Percentiles rank a stretch among this genome's conserved stretches.
These are phyloP conservation scores for Zelostemma sp. DNA, from an alignment of 1,140 invertebrate genomes.

Conservation along the genomic window DNA sequence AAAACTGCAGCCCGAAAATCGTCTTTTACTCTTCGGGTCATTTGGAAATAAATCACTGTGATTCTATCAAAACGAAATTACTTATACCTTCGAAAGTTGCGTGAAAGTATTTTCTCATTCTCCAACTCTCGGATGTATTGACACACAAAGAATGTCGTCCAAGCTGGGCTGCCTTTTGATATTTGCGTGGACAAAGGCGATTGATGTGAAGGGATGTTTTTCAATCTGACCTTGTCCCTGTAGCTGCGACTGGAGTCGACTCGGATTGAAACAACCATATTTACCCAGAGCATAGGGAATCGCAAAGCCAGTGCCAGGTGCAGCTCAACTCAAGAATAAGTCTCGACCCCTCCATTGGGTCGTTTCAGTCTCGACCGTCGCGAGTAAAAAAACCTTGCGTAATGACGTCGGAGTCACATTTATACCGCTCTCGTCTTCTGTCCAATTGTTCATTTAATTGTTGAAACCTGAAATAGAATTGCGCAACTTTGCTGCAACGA, in stretches of 20 bases:
- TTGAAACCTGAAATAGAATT: neutral
- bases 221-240: constrained; percentile 25
- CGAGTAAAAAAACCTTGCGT: constrained; percentile 34
- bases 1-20: neutral
- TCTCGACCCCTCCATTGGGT: constrained; percentile 3
- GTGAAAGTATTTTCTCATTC: constrained; percentile 17
- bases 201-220: constrained; percentile 19
- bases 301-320: constrained; percentile 23
- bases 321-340: constrained; percentile 17
- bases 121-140: constrained; percentile 4
- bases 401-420: constrained; percentile 14
- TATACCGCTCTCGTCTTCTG: no score
- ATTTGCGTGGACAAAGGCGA: constrained; percentile 18
- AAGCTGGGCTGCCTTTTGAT: constrained; percentile 18
- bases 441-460: neutral
- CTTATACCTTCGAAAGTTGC: neutral
- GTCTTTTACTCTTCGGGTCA: constrained; percentile 2
- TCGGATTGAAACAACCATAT: constrained; percentile 16
- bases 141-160: constrained; percentile 21
- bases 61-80: no score
- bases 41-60: constrained; percentile 23
- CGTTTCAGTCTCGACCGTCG: constrained; percentile 12
- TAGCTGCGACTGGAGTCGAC: constrained; percentile 8
- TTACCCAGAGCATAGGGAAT: constrained; percentile 25
- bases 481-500: neutral